Conservation (phyloP, 2,797 vertebrate species). For the Cryptoblepharus egeriae region DNA sequence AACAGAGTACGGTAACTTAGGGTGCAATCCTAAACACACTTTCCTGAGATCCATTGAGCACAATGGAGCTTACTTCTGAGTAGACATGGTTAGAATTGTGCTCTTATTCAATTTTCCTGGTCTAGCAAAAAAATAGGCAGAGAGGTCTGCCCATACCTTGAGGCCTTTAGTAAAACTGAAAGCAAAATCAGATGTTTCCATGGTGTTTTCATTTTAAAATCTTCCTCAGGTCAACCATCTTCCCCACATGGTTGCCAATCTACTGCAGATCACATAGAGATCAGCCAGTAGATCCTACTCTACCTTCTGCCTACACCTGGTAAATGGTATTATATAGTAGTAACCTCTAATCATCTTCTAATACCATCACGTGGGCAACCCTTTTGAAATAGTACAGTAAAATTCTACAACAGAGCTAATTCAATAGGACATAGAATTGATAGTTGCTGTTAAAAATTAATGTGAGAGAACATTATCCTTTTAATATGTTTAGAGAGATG, state of each 20-base stretch:
- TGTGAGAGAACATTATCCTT: slow-evolving; percentile 45
- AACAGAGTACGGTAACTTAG: no score
- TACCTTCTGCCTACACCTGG: no score
- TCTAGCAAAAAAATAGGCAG: no score
- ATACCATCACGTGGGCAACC: background rate
- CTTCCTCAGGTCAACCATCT: background rate
- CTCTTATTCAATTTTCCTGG: no score
- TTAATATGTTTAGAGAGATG: slow-evolving; percentile 50
- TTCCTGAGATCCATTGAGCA: no score
- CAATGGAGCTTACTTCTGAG: no score
- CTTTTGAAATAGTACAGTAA: background rate
- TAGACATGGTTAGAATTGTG: no score
- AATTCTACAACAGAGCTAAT: slow-evolving; percentile 51
- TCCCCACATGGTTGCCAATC: no score
- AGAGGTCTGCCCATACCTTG: background rate
- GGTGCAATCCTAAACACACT: no score
- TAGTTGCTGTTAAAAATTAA: slow-evolving; percentile 59
- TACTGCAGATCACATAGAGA: no score
- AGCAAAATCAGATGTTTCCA: background rate
- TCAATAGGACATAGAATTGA: slow-evolving; percentile 23
- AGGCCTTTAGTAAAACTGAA: background rate
- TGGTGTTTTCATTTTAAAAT: slow-evolving; percentile 10
- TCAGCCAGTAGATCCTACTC: no score
- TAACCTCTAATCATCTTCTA: background rate
- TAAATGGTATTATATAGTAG: background rate